Percentiles rank a stretch among this genome's conserved stretches.
Evolutionary conservation across 2,113 vertebrate species (phyloP).

Genomic region (Tetraodon nigroviridis): DNA sequence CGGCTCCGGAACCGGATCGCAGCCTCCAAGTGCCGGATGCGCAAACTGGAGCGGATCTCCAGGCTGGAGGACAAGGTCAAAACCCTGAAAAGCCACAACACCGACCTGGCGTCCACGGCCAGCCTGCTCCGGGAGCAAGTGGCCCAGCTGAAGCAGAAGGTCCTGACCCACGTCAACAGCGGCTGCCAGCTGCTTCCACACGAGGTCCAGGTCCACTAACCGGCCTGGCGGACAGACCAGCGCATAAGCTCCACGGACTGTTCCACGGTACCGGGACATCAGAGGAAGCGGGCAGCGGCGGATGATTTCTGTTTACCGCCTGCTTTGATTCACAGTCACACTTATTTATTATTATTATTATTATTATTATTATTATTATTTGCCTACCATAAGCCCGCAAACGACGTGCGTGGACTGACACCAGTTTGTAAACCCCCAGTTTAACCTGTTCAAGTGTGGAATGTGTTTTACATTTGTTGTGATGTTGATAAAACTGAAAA

Average conservation of each 20-base stretch:
- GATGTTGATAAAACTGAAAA: no score
- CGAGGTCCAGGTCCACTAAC: conserved; percentile 75
- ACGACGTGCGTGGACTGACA: no score
- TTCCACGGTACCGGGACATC: no score
- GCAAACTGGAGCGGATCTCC: conserved; percentile 94
- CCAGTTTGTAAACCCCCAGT: no score
- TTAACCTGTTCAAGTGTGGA: no score
- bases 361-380: no score
- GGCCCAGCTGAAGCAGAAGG: conserved; percentile 92
- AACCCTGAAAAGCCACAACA: conserved; percentile 89
- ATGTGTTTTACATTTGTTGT: no score
- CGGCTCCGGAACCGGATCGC: conserved; percentile 92
- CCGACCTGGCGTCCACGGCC: conserved; percentile 90
- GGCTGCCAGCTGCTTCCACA: conserved; percentile 81
- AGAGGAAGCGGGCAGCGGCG: no score
- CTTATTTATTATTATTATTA: no score
- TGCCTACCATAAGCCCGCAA: no score
- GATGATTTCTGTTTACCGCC: no score
- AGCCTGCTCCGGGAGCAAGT: conserved; percentile 89
- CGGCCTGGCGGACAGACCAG: conserved; percentile 26
- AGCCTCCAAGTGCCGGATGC: conserved; percentile 91
- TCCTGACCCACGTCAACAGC: conserved; percentile 93
- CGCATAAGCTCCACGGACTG: conserved; percentile 48
- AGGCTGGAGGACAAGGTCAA: conserved; percentile 96
- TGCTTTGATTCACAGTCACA: no score